Evolutionary conservation across 2,113 vertebrate species (phyloP).

Genomic region (Oncorhynchus gorbuscha): DNA sequence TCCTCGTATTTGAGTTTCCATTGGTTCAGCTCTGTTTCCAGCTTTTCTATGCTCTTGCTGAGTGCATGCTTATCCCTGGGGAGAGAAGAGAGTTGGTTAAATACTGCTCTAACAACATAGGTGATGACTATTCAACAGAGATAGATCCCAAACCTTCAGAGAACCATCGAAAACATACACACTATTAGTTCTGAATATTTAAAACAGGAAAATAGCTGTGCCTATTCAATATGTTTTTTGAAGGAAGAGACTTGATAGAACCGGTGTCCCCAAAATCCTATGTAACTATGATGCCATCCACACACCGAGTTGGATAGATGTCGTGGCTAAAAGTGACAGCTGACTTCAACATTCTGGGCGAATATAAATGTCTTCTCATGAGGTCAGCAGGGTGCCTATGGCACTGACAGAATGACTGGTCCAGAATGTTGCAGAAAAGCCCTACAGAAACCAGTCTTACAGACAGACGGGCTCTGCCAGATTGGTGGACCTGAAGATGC

Average conservation of each 20-base stretch:
- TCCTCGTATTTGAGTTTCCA: conserved; percentile 98
- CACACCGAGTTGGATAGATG: too few species aligned
- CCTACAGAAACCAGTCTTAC: background rate
- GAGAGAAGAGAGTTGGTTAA: conserved; percentile 8
- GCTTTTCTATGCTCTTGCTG: conserved; percentile 90
- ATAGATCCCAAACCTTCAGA: background rate
- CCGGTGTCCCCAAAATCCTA: too few species aligned
- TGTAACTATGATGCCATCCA: too few species aligned
- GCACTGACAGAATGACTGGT: too few species aligned
- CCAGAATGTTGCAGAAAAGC: background rate
- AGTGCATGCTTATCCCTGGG: conserved; percentile 89
- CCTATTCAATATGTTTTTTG: too few species aligned
- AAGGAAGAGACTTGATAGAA: too few species aligned
- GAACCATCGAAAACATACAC: background rate
- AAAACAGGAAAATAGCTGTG: too few species aligned
- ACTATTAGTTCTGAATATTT: too few species aligned
- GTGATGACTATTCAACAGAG: background rate
- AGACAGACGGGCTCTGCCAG: background rate
- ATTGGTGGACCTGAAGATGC: background rate
- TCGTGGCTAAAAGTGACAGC: too few species aligned
- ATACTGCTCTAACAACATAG: background rate
- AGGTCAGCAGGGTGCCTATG: too few species aligned
- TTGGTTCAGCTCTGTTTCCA: conserved; percentile 90
- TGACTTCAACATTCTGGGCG: too few species aligned
- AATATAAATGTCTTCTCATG: too few species aligned